Evolutionary conservation across 2,888 invertebrate genomes (phyloP), one percentile per base, ranked within the genome.

Genomic region (Anticlea derivata): DNA sequence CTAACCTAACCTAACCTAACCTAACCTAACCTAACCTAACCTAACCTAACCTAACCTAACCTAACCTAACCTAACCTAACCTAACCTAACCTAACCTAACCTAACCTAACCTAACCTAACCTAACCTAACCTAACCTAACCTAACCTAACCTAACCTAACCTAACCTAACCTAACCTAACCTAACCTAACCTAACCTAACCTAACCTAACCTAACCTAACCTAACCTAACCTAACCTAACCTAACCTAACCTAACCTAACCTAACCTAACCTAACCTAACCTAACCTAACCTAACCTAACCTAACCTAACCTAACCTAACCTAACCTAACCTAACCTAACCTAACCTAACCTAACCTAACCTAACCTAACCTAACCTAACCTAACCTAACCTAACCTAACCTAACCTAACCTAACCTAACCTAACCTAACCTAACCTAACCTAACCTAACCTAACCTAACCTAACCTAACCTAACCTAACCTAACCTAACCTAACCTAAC

Each of bases 111-210:
- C 34, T 34, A 34, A 34, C 34, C 34, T 34, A 34, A 34, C 34
- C 34, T 34, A 34, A 34, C 34, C 34, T 34, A 34, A 34, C 34
- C 34, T 34, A 34, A 34, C 34, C 34, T 34, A 34, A 34, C 34
- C 34, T 34, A 34, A 34, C 34, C 34, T 34, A 34, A 34, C 34
- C 34, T 34, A 34, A 34, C 34, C 38, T 38, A 49, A 49, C 41
- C 49, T 41, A 41, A 35, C 34, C 30, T 34, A 34, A 34, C 34
- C 34, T 34, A 34, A 34, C 34, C 34, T 34, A 34, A 34, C 34
- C 41, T 33, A 41, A 41, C 41, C 41, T 33, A 41, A 41, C 41
- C 41, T 33, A 41, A 41, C 41, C 41, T 33, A 31, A 43, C 31
- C 41, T 24, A 31, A 43, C 31, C 41, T 34, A 34, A 34, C 34